Base-by-base conservation (phyloP, 2,888 invertebrate genomes). In the Drosophila picticornis region DNA sequence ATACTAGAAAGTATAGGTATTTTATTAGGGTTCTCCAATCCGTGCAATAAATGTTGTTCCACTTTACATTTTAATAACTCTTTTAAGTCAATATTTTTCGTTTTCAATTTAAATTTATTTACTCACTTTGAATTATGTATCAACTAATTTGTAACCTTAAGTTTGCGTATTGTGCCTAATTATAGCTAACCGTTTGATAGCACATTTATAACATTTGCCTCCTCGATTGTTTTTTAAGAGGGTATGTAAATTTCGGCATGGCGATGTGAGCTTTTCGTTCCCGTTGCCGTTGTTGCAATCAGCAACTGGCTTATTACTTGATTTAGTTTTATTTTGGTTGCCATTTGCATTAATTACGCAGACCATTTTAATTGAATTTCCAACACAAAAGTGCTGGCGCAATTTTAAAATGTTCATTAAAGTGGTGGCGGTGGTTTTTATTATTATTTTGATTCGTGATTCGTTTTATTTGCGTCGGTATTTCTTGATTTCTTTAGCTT, bases 311-410 rank as follows among this genome's bases (percentile, higher is more conserved):
- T 16, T 55, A 46, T 63, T 66, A 66, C 68, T 84, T 75, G 65
- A 67, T 82, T 79, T 87, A 72, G 77, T 81, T 87, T 74, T 81
- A 72, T 90, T 82, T 84, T 51, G 66, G 62, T 62, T 62, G 51
- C 75, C 75, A 88, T 90, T 90, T 78, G 89, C 88, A 89, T 83
- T 90, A 87, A 87, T 87, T 86, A 75, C 63, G 36, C 43, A 16
- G 43, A 40, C 40, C 74, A 75, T 71, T 87, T 89, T 84, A 89
- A 91, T 90, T 90, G 82, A 84, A 85, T 85, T 89, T 88, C 55
- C 71, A 79, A 78, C 83, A 77, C 69, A 77, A 80, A 81, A 88
- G 74, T 84, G 80, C 75, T 75, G 59, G 81, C 80, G 83, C 85
- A 67, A 83, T 88, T 88, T 81, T 86, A 75, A 73, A 65, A 84